Conservation (phyloP, 2,797 vertebrate genomes). For the Dallia pectoralis region DNA sequence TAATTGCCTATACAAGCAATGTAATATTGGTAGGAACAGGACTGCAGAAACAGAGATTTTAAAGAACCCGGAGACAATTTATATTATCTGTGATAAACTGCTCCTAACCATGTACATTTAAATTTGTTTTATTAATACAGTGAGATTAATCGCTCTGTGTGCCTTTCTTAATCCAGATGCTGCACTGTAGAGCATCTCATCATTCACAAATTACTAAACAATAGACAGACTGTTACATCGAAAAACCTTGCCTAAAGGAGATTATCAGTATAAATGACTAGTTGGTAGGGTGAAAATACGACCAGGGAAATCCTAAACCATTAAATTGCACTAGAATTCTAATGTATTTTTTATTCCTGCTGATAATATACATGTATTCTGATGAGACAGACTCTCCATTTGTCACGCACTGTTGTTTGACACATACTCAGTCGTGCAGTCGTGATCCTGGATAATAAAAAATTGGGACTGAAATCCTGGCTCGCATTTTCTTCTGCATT, state of each 20-base stretch:
- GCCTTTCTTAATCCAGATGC: slow-evolving; percentile 2
- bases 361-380: slow-evolving; percentile 60
- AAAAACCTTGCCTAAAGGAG: slow-evolving; percentile 1
- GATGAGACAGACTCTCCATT: slow-evolving; percentile 56
- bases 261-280: neutral
- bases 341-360: slow-evolving; percentile 56
- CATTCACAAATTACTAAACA: slow-evolving; percentile 14
- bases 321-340: slow-evolving; percentile 33
- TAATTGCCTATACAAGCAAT: slow-evolving; percentile 35
- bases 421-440: slow-evolving; percentile 62
- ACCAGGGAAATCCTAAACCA: slow-evolving; percentile 5
- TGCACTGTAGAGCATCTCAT: neutral
- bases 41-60: slow-evolving; percentile 40
- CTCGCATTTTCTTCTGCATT: slow-evolving; percentile 37
- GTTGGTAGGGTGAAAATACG: neutral
- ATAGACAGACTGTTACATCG: neutral
- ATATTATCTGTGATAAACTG: slow-evolving; percentile 55
- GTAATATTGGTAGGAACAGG: slow-evolving; percentile 23
- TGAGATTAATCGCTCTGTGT: slow-evolving; percentile 49
- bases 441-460: slow-evolving; percentile 63
- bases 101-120: slow-evolving; percentile 49
- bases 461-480: slow-evolving; percentile 43
- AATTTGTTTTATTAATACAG: slow-evolving; percentile 53
- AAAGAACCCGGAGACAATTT: slow-evolving; percentile 17
- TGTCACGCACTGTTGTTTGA: slow-evolving; percentile 55